Base-by-base conservation (phyloP, 2,888 invertebrate species). In the Eremobia ochroleuca region DNA sequence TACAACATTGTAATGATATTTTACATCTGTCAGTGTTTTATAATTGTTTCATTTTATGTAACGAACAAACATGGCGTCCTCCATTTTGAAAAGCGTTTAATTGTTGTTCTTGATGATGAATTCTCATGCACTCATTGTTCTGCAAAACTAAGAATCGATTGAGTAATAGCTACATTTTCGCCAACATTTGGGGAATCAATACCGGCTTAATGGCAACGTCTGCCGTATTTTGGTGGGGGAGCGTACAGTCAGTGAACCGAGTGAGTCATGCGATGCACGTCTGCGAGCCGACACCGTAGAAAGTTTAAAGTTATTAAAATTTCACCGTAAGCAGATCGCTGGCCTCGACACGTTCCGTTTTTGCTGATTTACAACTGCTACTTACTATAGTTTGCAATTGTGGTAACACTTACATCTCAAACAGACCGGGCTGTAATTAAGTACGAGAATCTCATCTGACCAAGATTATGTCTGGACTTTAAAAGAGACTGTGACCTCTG, bases 271-370 rank as follows among this genome's bases (percentile, higher is more conserved):
- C 89, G 88, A 85, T 88, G 84, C 88, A 86, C 89, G 86, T 89
- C 86, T 88, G 88, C 83, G 85, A 85, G 87, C 83, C 90, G 88
- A 88, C 92, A 88, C 89, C 89, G 93, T 95, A 95, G 96, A 96
- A 96, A 96, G 96, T 96, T 94, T 90, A 83, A 93, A 93, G 91
- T 95, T 95, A 95, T 95, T 95, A 95, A 95, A 95, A 95, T 95
- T 96, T 95, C 95, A 95, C 96, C 95, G 96, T 95, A 95, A 95
- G 93, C 92, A 92, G 91, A 93, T 91, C 90, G 90, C 86, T 87
- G 91, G 92, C 91, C 90, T 91, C 90, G 82, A 87, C 91, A 84
- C 90, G 90, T 92, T 90, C 93, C 91, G 92, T 92, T 92, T 91
- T 90, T 91, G 91, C 89, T 90, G 90, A 94, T 92, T 92, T 93